phyloP scores from a whole-genome alignment of 1,140 invertebrate species.

The Armadillidium nasatum region DNA sequence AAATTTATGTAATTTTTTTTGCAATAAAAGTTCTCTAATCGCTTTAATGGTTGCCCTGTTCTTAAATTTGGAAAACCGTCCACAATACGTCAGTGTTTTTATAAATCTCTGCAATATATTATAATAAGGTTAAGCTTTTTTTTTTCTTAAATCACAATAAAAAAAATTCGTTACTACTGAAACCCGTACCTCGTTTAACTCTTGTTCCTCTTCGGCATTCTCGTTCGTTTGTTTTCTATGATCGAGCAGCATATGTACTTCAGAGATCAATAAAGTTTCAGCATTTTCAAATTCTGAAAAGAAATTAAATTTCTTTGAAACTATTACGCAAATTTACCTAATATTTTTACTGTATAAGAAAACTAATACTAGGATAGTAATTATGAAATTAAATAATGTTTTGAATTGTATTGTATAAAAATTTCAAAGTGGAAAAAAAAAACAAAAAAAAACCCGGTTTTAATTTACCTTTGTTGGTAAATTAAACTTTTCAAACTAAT shows the following conservation, averaged over 20 bases:
- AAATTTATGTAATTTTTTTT: constrained; percentile 97
- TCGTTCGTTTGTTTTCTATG: constrained; percentile 97
- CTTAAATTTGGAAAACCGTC: constrained; percentile 93
- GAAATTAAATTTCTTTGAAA: constrained; percentile 40
- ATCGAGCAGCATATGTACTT: constrained; percentile 96
- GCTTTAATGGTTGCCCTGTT: constrained; percentile 96
- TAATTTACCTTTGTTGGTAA: no score
- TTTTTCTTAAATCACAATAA: not conserved
- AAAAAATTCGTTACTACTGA: not conserved
- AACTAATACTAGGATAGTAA: no score
- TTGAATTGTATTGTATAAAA: no score
- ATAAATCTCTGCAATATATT: constrained; percentile 61
- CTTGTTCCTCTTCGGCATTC: constrained; percentile 95
- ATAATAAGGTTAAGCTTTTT: constrained; percentile 8
- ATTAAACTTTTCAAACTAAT: no score
- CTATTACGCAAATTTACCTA: no score
- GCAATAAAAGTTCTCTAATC: constrained; percentile 85
- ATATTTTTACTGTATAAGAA: no score
- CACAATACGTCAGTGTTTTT: constrained; percentile 94
- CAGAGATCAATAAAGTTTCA: constrained; percentile 94
- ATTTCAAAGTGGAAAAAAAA: no score
- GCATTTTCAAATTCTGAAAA: constrained; percentile 94
- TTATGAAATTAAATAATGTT: no score
- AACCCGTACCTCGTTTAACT: constrained; percentile 80
- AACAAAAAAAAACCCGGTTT: no score